Evolutionary conservation across 1,140 invertebrate species (phyloP).

Genomic region (Bombyx mandarina): DNA sequence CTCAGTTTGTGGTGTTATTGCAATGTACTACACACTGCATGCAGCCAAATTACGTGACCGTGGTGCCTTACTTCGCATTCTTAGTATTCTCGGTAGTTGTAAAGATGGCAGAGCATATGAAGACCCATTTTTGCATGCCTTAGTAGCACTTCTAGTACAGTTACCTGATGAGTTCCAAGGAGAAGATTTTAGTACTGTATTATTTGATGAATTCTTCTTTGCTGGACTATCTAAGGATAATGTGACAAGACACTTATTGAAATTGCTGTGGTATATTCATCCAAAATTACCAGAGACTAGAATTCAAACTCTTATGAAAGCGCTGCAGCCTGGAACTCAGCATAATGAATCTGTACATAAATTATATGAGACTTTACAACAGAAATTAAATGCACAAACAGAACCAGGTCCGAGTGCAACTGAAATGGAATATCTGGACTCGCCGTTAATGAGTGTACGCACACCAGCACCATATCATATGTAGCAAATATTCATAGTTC

Average conservation of each 20-base stretch:
- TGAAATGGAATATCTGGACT: slow-evolving; percentile 84
- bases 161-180: slow-evolving; percentile 93
- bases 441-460: slow-evolving; percentile 88
- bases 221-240: slow-evolving; percentile 90
- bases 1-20: slow-evolving; percentile 90
- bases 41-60: slow-evolving; percentile 86
- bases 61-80: slow-evolving; percentile 86
- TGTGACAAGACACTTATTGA: slow-evolving; percentile 93
- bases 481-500: slow-evolving; percentile 18
- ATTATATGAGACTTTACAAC: slow-evolving; percentile 82
- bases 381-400: slow-evolving; percentile 82
- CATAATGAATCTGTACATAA: slow-evolving; percentile 89
- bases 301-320: slow-evolving; percentile 87
- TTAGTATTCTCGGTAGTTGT: slow-evolving; percentile 91
- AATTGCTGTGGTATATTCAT: slow-evolving; percentile 93
- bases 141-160: slow-evolving; percentile 90
- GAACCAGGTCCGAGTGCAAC: slow-evolving; percentile 75
- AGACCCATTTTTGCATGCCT: slow-evolving; percentile 94
- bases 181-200: slow-evolving; percentile 95
- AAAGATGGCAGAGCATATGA: slow-evolving; percentile 94
- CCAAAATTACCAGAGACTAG: slow-evolving; percentile 85
- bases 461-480: slow-evolving; percentile 82
- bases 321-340: slow-evolving; percentile 86
- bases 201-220: slow-evolving; percentile 97
- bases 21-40: slow-evolving; percentile 96